A percentile compares a stretch with the other conserved stretches of the same genome.
These are phyloP conservation scores for Lysandra bellargus DNA, from an alignment of 2,888 invertebrate species.

Conservation along the genomic window DNA sequence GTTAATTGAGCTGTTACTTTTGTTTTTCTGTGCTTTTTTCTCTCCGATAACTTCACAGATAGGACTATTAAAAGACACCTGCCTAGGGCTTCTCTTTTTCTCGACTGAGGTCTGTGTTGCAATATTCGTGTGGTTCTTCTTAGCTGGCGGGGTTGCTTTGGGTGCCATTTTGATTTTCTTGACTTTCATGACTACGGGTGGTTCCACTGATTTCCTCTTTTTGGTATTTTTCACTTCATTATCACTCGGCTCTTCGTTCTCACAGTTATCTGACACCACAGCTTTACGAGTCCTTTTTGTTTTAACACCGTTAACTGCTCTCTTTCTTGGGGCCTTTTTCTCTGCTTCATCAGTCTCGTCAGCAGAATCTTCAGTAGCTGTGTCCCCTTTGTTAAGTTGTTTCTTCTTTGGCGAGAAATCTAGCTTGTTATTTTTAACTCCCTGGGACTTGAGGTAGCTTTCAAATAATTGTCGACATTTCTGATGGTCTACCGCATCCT, in stretches of 20 bases:
- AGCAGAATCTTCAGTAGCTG: constrained; percentile 39
- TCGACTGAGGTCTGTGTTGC: constrained; percentile 70
- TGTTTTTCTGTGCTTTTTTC: constrained; percentile 36
- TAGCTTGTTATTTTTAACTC: constrained; percentile 80
- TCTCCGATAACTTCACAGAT: constrained; percentile 60
- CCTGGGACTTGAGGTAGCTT: constrained; percentile 82
- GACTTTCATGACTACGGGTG: constrained; percentile 55
- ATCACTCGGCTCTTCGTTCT: constrained; percentile 55
- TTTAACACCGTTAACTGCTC: constrained; percentile 41
- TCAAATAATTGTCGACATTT: constrained; percentile 84
- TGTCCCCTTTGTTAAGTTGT: constrained; percentile 41
- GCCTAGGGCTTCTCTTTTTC: constrained; percentile 55
- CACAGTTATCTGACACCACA: constrained; percentile 48
- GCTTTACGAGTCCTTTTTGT: constrained; percentile 44
- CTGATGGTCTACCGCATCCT: constrained; percentile 87
- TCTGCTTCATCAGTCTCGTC: constrained; percentile 39
- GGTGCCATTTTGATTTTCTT: constrained; percentile 62
- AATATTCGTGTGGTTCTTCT: constrained; percentile 63
- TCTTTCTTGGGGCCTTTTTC: constrained; percentile 34
- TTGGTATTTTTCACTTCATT: constrained; percentile 44
- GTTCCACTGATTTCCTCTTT: constrained; percentile 64
- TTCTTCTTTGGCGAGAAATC: constrained; percentile 72
- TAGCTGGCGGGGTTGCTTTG: constrained; percentile 65
- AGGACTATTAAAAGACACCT: constrained; percentile 69
- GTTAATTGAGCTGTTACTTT: constrained; percentile 47